phyloP scores from a whole-genome alignment of 1,140 invertebrate genomes.

The Atta cephalotes region DNA sequence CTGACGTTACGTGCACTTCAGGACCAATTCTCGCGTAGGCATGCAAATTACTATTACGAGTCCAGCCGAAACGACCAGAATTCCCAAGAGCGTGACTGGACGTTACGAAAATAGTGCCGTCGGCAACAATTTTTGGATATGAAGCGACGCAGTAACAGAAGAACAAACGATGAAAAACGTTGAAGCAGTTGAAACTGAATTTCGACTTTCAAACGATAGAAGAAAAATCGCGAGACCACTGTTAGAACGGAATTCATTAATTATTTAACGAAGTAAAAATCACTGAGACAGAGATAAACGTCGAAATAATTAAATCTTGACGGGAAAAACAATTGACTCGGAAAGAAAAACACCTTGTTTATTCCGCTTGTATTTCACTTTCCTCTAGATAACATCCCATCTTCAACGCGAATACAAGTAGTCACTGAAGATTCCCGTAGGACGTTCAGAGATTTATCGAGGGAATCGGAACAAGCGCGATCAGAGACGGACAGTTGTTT shows the following conservation, averaged over 20 bases:
- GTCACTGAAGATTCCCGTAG: slow-evolving; percentile 57
- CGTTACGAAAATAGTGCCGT: slow-evolving; percentile 33
- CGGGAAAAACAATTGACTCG: slow-evolving; percentile 17
- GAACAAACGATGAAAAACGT: slow-evolving; percentile 16
- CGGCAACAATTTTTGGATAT: slow-evolving; percentile 43
- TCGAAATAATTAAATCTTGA: neutral
- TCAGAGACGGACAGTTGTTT: slow-evolving; percentile 64
- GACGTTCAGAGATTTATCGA: slow-evolving; percentile 54
- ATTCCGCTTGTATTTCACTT: slow-evolving; percentile 5
- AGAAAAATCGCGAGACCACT: neutral
- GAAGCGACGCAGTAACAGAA: neutral
- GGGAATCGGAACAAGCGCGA: slow-evolving; percentile 55
- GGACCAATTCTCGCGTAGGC: slow-evolving; percentile 41
- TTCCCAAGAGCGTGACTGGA: slow-evolving; percentile 47
- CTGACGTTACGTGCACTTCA: slow-evolving; percentile 51
- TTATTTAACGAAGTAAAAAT: neutral
- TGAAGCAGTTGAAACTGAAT: neutral
- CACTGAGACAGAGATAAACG: neutral
- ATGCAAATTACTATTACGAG: slow-evolving; percentile 45
- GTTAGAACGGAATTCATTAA: neutral
- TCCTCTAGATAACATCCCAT: neutral
- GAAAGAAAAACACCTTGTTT: neutral
- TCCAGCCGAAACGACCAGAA: slow-evolving; percentile 15
- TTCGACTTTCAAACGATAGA: neutral
- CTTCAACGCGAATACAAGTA: neutral